These are phyloP conservation scores for Pterobdella sp. DNA, from an alignment of 2,888 invertebrate genomes.

Conservation along the genomic window DNA sequence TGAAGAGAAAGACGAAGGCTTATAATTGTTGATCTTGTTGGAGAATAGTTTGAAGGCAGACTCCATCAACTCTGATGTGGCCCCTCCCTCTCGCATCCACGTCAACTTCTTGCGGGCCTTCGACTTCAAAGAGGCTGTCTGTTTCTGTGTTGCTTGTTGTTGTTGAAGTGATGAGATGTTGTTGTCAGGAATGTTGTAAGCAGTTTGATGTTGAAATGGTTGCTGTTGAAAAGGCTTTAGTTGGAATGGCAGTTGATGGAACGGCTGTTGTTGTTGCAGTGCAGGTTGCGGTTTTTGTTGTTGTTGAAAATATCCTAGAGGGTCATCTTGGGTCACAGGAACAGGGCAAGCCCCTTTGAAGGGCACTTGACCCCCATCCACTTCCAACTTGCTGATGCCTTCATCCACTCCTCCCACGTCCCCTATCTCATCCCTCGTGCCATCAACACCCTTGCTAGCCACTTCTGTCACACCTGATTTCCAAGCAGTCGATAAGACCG, in stretches of 20 bases:
- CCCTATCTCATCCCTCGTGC: neutral
- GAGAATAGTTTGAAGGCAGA: slow-evolving; percentile 22
- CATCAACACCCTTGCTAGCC: neutral
- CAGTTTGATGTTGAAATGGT: neutral
- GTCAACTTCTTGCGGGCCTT: neutral
- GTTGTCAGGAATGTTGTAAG: too few relatives aligned
- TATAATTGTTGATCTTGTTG: slow-evolving; percentile 12
- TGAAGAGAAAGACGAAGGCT: neutral
- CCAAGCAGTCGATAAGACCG: neutral
- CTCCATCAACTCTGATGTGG: slow-evolving; percentile 13
- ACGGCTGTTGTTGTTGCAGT: neutral
- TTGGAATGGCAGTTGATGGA: neutral
- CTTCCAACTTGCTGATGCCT: neutral
- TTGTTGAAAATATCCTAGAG: slow-evolving; percentile 59
- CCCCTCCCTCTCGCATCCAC: slow-evolving; percentile 13
- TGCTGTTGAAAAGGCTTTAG: neutral
- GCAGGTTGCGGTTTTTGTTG: neutral
- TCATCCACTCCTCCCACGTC: slow-evolving; percentile 10
- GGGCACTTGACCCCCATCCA: too few relatives aligned
- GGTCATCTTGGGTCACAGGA: slow-evolving; percentile 82
- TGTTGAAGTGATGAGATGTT: neutral
- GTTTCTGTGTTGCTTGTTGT: neutral
- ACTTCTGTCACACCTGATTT: neutral
- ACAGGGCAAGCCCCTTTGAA: slow-evolving; percentile 44
- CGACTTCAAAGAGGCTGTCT: neutral